Percentiles rank a stretch among this genome's conserved stretches.
Evolutionary conservation across 2,888 invertebrate genomes (phyloP).

Genomic region (Microplitis manilae): DNA sequence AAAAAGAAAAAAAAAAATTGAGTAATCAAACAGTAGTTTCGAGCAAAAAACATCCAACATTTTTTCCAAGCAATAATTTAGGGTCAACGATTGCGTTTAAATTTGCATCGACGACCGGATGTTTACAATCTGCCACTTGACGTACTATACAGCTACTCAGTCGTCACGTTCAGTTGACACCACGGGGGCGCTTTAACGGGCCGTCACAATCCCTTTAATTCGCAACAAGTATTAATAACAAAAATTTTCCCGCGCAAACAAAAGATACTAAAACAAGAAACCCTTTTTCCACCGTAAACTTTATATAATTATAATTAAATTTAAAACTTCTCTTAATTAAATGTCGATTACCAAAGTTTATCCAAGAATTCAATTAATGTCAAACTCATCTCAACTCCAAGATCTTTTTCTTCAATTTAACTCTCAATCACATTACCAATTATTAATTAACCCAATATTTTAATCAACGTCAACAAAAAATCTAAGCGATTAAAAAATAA

Average conservation of each 20-base stretch:
- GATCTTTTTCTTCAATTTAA: background rate
- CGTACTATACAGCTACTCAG: constrained; percentile 52
- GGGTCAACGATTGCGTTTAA: constrained; percentile 45
- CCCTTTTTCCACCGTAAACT: background rate
- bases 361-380: background rate
- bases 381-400: background rate
- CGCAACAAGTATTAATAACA: constrained; percentile 29
- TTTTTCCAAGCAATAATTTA: background rate
- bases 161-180: constrained; percentile 46
- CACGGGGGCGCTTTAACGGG: constrained; percentile 18
- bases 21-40: background rate
- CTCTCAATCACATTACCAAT: background rate
- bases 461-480: background rate
- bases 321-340: background rate
- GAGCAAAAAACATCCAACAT: background rate
- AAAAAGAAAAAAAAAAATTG: background rate
- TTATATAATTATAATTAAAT: background rate
- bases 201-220: constrained; percentile 35
- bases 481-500: background rate
- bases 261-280: background rate
- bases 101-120: constrained; percentile 58
- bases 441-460: background rate
- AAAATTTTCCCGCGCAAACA: constrained; percentile 27
- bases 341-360: background rate
- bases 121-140: constrained; percentile 68